Evolutionary conservation across 2,888 invertebrate species (phyloP), one percentile per base, ranked within the genome.

Genomic region (Leptinotarsa juncta): DNA sequence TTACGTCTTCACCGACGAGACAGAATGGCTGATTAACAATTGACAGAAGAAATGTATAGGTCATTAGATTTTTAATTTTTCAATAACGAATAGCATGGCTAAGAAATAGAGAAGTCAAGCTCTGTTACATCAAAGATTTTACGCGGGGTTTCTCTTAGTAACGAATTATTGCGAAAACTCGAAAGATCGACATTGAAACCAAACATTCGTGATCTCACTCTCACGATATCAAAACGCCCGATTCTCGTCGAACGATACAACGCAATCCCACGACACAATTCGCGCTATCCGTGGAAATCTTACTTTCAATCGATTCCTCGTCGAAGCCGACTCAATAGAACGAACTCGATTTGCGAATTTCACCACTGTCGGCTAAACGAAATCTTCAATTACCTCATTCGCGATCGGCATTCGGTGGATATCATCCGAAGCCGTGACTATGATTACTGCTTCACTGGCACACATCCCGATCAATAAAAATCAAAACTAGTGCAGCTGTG

Each of bases 401-500:
- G 26, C 62, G 32, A 62, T 62, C 32, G 42, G 62, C 7, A 32
- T 62, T 42, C 18, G 62, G 16, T 62, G 62, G 42, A 62, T 62
- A 32, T 62, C 62, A 62, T 62, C 62, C 62, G 51, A 67, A 26
- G 51, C 51, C 26, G 66, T 57, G 57, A 67, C 67, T 67, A 66
- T 49, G 67, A 71, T 42, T 67, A 71, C 71, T 62, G 60, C 53
- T 67, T 65, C 70, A 71, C 70, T 72, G 70, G 72, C 72, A 78
- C 77, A 74, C 77, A 77, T 76, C 75, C 48, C 68, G 20, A 73
- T 70, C 57, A 57, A 69, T 75, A 77, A 80, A 78, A 78, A 79
- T 77, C 75, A 60, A 73, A 78, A 75, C 78, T 80, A 73, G 76
- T 76, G 76, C 80, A 80, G 78, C 80, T 80, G 80, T 76, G 78